phyloP scores from a whole-genome alignment of 1,140 invertebrate species.

The Drosophila sturtevanti region DNA sequence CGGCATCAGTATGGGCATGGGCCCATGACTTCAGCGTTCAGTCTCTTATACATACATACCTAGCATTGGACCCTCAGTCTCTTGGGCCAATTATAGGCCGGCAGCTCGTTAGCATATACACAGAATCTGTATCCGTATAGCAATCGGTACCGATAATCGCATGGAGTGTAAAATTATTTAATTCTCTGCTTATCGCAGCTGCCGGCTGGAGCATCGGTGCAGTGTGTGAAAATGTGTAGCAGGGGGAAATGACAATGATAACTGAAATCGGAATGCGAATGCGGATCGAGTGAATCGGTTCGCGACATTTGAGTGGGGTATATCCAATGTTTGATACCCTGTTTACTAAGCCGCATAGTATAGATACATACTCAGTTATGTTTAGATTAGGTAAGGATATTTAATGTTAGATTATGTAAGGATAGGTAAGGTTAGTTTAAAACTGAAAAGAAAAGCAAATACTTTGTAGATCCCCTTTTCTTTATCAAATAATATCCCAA shows the following conservation, averaged over 20 bases:
- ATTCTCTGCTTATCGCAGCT: slow-evolving; percentile 74
- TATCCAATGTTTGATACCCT: neutral
- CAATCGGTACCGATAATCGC: slow-evolving; percentile 78
- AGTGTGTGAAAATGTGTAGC: slow-evolving; percentile 76
- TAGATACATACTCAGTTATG: no score
- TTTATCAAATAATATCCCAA: no score
- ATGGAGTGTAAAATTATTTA: slow-evolving; percentile 80
- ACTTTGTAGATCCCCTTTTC: no score
- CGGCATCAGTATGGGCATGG: no score
- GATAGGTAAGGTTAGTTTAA: neutral
- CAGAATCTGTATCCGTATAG: slow-evolving; percentile 67
- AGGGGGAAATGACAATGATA: slow-evolving; percentile 71
- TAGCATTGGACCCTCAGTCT: neutral
- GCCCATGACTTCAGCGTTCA: slow-evolving; percentile 10
- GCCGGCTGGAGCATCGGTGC: slow-evolving; percentile 31
- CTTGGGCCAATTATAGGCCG: slow-evolving; percentile 73
- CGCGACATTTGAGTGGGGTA: neutral
- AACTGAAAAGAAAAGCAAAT: no score
- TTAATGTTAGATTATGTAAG: neutral
- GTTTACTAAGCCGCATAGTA: neutral
- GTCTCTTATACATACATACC: neutral
- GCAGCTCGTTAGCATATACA: slow-evolving; percentile 78
- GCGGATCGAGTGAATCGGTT: slow-evolving; percentile 7
- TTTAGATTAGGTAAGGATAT: neutral
- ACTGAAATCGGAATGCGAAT: slow-evolving; percentile 49